Evolutionary conservation across 2,888 invertebrate species (phyloP).

Genomic region (Galerucella nymphaeae): DNA sequence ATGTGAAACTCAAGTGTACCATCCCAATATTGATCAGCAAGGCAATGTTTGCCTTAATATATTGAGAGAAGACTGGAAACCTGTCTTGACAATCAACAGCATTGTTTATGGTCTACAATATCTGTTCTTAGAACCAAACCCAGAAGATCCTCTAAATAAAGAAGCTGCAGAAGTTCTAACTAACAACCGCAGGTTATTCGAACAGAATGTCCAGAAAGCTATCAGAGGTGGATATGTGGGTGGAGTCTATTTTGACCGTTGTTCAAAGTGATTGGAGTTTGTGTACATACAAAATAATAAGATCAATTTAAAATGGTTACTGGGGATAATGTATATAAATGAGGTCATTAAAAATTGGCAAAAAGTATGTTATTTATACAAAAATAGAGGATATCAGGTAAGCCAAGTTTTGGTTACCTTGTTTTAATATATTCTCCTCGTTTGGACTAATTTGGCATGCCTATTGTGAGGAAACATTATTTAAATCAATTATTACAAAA

Average conservation of each 20-base stretch:
- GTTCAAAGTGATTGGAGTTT: constrained; percentile 79
- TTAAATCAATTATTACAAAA: constrained; percentile 13
- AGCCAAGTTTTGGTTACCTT: background rate
- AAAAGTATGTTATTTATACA: background rate
- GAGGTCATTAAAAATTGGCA: background rate
- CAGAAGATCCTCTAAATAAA: constrained; percentile 98
- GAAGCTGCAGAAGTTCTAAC: constrained; percentile 98
- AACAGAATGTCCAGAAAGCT: constrained; percentile 95
- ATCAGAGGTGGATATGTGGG: constrained; percentile 97
- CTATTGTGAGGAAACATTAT: constrained; percentile 13
- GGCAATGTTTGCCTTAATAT: constrained; percentile 98
- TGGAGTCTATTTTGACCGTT: constrained; percentile 93
- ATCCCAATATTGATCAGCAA: constrained; percentile 98
- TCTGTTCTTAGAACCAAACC: constrained; percentile 97
- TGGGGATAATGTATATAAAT: background rate
- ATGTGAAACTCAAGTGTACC: constrained; percentile 97
- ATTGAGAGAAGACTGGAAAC: constrained; percentile 98
- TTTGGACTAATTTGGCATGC: background rate
- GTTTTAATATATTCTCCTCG: background rate
- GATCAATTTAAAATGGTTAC: background rate
- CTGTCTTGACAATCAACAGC: constrained; percentile 96
- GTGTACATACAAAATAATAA: constrained; percentile 27
- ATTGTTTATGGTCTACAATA: constrained; percentile 98
- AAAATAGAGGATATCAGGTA: background rate
- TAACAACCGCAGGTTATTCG: constrained; percentile 92